Base-by-base conservation (phyloP, 2,888 invertebrate species). In the Torymus tubicola region DNA sequence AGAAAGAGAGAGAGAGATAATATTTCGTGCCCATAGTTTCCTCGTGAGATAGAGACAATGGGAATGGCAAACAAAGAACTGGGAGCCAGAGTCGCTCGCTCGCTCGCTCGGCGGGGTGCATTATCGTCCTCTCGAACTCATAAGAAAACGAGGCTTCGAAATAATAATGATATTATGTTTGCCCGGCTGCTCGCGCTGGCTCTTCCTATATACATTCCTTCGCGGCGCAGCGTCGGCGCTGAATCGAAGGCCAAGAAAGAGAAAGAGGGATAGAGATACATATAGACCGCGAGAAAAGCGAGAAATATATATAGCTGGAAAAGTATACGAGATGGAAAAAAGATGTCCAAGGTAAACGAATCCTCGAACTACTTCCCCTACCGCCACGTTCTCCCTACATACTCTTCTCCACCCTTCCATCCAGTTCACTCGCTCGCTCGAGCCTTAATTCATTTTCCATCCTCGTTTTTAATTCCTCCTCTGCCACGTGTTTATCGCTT, bases 101-200 rank as follows among this genome's bases (percentile, higher is more conserved):
- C 83, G 82, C 83, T 80, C 81, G 79, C 78, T 81, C 76, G 84
- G 85, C 76, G 84, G 85, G 85, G 74, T 84, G 86, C 87, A 87
- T 88, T 88, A 88, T 31, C 86, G 87, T 86, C 85, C 84, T 85
- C 84, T 84, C 85, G 84, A 87, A 87, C 87, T 89, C 88, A 86
- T 89, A 88, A 88, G 87, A 88, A 88, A 89, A 87, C 87, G 86
- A 83, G 85, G 85, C 86, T 85, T 87, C 84, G 86, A 87, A 87
- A 86, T 86, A 86, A 86, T 86, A 87, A 88, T 87, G 88, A 87
- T 86, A 87, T 87, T 86, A 85, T 85, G 85, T 86, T 86, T 85
- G 85, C 85, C 83, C 80, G 83, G 82, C 80, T 82, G 77, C 65
- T 77, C 70, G 53, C 74, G 53, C 74, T 31, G 58, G 68, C 31